These are phyloP conservation scores for Latrodectus hesperus DNA, from an alignment of 2,888 invertebrate species.

Conservation along the genomic window DNA sequence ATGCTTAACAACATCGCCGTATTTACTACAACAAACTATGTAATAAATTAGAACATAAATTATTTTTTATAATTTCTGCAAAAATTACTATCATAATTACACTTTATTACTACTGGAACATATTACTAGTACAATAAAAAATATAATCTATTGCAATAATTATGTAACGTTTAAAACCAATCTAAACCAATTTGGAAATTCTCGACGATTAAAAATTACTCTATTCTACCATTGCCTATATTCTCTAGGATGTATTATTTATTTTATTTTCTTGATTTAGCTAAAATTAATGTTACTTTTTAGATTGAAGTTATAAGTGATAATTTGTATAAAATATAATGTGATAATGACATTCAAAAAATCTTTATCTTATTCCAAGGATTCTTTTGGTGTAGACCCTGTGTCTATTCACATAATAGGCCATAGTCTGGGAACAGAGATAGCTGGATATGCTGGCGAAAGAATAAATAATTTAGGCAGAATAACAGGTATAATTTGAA, in stretches of 20 bases:
- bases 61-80: no score
- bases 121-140: no score
- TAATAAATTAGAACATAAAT: no score
- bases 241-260: neutral
- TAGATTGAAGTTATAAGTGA: neutral
- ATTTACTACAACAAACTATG: no score
- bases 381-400: conserved; percentile 45
- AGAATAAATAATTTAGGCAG: conserved; percentile 72
- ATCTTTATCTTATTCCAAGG: conserved; percentile 1
- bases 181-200: no score
- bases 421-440: conserved; percentile 76
- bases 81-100: no score
- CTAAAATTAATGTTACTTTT: neutral
- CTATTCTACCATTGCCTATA: neutral
- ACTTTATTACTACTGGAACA: no score
- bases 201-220: no score
- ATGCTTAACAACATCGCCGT: no score
- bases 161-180: no score
- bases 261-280: neutral
- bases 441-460: conserved; percentile 75
- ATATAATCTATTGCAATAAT: no score
- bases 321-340: neutral
- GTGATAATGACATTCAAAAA: neutral
- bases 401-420: conserved; percentile 73
- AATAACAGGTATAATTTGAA: conserved; percentile 71